Percentiles rank a stretch among this genome's conserved stretches.
Evolutionary conservation across 2,888 invertebrate species (phyloP).

Genomic region (Norana najaformis): DNA sequence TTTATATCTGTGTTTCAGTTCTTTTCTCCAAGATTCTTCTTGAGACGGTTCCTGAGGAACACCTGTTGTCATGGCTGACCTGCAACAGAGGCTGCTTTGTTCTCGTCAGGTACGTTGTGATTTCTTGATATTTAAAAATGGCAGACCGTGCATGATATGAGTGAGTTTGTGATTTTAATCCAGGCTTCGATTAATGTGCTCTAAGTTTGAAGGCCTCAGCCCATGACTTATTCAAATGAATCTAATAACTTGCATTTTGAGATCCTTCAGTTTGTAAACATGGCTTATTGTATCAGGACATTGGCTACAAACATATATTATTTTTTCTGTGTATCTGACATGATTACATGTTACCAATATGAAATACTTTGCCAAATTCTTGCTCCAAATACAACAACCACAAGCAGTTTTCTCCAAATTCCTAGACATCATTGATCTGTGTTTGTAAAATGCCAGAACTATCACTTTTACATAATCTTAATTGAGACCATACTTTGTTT

Average conservation of each 20-base stretch:
- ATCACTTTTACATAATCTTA: background rate
- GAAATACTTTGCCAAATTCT: background rate
- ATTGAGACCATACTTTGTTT: constrained; percentile 21
- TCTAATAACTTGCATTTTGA: background rate
- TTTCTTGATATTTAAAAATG: background rate
- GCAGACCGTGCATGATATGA: background rate
- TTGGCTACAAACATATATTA: background rate
- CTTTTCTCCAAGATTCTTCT: constrained; percentile 57
- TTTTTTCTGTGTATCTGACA: background rate
- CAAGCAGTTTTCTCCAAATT: background rate
- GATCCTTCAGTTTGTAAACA: background rate
- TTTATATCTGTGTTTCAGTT: constrained; percentile 48
- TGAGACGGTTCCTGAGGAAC: constrained; percentile 52
- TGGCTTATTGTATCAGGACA: background rate
- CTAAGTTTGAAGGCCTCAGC: background rate
- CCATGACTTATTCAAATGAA: background rate
- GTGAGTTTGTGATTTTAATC: background rate
- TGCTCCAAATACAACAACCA: background rate
- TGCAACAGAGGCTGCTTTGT: constrained; percentile 62
- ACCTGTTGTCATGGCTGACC: constrained; percentile 58
- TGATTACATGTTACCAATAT: background rate
- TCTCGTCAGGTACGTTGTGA: constrained; percentile 44
- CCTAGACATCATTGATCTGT: background rate
- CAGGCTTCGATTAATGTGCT: background rate
- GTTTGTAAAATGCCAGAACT: background rate